phyloP scores from a whole-genome alignment of 2,888 invertebrate genomes.

The Coenonympha arcania region DNA sequence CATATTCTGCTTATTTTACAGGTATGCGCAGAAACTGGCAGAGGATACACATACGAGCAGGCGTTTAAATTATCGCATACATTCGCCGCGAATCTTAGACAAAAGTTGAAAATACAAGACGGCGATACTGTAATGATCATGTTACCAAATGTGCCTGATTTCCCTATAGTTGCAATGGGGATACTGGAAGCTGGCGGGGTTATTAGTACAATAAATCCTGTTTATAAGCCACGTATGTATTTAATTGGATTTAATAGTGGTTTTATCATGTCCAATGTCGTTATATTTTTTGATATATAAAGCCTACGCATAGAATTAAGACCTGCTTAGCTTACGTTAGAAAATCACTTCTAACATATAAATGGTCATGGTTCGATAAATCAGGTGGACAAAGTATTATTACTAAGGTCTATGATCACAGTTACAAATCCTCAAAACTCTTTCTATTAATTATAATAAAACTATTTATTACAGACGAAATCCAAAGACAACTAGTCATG shows the following conservation, averaged over 20 bases:
- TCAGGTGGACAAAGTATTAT: no score
- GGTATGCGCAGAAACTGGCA: slow-evolving; percentile 82
- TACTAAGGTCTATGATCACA: no score
- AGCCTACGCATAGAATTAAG: no score
- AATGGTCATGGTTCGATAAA: no score
- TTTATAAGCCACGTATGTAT: slow-evolving; percentile 77
- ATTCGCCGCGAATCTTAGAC: slow-evolving; percentile 78
- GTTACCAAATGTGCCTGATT: slow-evolving; percentile 85
- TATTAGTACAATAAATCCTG: slow-evolving; percentile 82
- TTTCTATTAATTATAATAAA: no score
- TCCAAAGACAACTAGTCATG: slow-evolving; percentile 76
- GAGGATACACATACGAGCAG: slow-evolving; percentile 81
- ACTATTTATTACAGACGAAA: slow-evolving; percentile 76
- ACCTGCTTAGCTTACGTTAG: no score
- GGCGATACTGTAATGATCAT: slow-evolving; percentile 81
- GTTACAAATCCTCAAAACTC: no score
- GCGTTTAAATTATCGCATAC: slow-evolving; percentile 77
- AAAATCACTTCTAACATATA: no score
- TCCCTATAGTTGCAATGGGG: slow-evolving; percentile 78
- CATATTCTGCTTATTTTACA: slow-evolving; percentile 39
- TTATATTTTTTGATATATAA: no score
- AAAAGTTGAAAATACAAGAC: slow-evolving; percentile 76
- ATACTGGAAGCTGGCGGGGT: slow-evolving; percentile 79
- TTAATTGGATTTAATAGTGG: neutral
- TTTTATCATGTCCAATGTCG: no score